Conservation (phyloP, 2,888 invertebrate genomes). For the Nymphalis polychloros region DNA sequence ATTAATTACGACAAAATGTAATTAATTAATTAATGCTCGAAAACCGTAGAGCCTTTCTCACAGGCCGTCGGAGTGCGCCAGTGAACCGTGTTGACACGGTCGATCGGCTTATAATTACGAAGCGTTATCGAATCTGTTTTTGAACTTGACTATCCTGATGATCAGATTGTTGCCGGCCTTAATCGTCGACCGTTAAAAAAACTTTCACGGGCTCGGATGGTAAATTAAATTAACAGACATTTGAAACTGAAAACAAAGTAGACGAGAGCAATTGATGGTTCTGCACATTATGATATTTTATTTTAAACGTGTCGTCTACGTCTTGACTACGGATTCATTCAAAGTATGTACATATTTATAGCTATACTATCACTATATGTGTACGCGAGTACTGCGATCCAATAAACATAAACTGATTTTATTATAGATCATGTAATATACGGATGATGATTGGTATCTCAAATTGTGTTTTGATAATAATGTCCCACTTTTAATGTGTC, state of each 20-base stretch:
- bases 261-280: no score
- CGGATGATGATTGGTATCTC: no score
- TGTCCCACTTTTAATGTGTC: no score
- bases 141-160: slow-evolving; percentile 31
- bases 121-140: slow-evolving; percentile 24
- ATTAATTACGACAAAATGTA: slow-evolving; percentile 3
- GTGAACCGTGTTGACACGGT: slow-evolving; percentile 21
- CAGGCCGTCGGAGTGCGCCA: not conserved
- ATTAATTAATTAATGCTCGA: slow-evolving; percentile 3
- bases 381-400: no score
- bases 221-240: not conserved
- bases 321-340: no score
- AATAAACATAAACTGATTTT: no score
- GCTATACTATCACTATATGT: no score
- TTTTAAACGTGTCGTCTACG: no score
- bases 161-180: slow-evolving; percentile 8
- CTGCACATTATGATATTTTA: no score
- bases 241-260: not conserved
- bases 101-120: slow-evolving; percentile 27
- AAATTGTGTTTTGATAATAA: no score
- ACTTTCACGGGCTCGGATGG: not conserved
- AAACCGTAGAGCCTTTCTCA: slow-evolving; percentile 16
- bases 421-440: no score
- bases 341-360: no score
- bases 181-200: slow-evolving; percentile 7